Evolutionary conservation across 2,113 vertebrate genomes (phyloP).

Genomic region (Archilochus colubris): DNA sequence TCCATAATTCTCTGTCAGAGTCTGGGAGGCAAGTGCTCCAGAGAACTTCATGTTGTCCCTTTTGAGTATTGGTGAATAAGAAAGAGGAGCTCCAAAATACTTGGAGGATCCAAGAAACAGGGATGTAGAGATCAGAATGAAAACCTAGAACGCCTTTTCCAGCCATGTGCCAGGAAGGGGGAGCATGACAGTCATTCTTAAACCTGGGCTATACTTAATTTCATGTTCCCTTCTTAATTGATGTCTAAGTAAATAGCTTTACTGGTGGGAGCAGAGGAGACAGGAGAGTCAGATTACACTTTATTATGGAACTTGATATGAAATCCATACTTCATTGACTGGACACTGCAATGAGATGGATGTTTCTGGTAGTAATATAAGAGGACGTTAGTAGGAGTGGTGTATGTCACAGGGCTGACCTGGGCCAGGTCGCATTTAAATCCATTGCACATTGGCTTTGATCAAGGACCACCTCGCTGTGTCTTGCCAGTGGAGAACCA

Average conservation of each 20-base stretch:
- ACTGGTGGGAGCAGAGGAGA: neutral
- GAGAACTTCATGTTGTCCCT: neutral
- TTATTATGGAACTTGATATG: neutral
- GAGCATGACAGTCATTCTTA: neutral
- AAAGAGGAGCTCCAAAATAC: neutral
- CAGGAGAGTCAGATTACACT: neutral
- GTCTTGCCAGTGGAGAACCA: neutral
- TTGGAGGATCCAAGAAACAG: neutral
- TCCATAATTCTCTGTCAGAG: neutral
- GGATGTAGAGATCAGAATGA: neutral
- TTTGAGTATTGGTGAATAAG: neutral
- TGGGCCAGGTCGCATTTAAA: neutral
- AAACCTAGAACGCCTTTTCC: neutral
- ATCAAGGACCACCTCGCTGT: neutral
- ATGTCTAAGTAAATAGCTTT: slow-evolving; percentile 21
- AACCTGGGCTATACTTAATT: neutral
- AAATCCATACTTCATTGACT: neutral
- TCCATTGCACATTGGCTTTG: neutral
- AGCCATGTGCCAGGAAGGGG: neutral
- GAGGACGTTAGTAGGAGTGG: slow-evolving; percentile 19
- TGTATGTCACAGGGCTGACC: neutral
- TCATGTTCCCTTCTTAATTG: neutral
- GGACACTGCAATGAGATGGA: neutral
- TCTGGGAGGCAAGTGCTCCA: neutral
- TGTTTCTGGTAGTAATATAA: slow-evolving; percentile 13